Conservation (phyloP, 2,888 invertebrate species). For the Junonia oenone region DNA sequence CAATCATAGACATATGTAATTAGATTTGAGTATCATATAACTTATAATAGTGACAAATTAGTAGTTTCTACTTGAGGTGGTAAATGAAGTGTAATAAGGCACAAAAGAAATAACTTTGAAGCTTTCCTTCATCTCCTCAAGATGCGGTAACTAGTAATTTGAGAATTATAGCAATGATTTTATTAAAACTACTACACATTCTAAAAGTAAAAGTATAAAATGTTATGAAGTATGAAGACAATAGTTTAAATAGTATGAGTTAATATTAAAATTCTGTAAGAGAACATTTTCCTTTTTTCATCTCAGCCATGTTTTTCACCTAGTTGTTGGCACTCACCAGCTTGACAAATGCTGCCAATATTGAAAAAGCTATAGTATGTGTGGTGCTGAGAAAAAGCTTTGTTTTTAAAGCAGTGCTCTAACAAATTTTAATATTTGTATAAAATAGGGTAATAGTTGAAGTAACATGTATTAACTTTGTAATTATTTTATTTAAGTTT, state of each 20-base stretch:
- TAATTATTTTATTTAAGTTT: not conserved
- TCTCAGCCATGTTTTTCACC: not conserved
- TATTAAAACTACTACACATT: not conserved
- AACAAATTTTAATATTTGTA: conserved; percentile 9
- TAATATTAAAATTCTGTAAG: not conserved
- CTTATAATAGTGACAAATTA: too few relatives aligned
- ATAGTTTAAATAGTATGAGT: not conserved
- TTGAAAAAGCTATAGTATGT: conserved; percentile 9
- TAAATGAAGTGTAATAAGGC: too few relatives aligned
- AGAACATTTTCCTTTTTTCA: conserved; percentile 4
- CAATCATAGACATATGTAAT: too few relatives aligned
- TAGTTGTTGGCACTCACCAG: conserved; percentile 7
- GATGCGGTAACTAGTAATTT: too few relatives aligned
- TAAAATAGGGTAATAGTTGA: conserved; percentile 14
- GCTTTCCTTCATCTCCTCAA: too few relatives aligned
- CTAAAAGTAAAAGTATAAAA: not conserved
- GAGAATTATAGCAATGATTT: not conserved
- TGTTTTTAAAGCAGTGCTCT: conserved; percentile 26
- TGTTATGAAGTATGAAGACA: not conserved
- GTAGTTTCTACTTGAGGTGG: too few relatives aligned
- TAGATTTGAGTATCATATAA: too few relatives aligned
- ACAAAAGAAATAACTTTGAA: too few relatives aligned
- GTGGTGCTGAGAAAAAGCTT: conserved; percentile 19
- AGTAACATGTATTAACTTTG: conserved; percentile 4
- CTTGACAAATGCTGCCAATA: conserved; percentile 12